These are phyloP conservation scores for Diogma glabrata DNA, from an alignment of 2,888 invertebrate species.

Conservation along the genomic window DNA sequence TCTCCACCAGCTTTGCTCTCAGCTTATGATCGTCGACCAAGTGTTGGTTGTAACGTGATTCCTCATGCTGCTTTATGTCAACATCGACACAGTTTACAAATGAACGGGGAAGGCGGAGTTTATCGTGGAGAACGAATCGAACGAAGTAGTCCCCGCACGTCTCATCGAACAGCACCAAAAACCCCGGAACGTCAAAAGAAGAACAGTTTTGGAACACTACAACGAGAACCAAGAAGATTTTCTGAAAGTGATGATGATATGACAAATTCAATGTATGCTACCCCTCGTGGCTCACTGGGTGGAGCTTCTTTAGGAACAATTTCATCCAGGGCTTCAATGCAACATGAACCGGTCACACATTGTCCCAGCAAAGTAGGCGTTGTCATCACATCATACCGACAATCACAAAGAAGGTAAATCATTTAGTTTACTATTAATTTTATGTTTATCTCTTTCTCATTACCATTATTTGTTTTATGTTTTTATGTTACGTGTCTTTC, in stretches of 20 bases:
- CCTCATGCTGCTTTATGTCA: conserved; percentile 22
- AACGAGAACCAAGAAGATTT: conserved; percentile 20
- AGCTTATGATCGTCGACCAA: conserved; percentile 20
- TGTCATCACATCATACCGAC: conserved; percentile 79
- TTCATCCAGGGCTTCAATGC: conserved; percentile 49
- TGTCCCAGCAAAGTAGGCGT: conserved; percentile 70
- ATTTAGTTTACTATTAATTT: neutral
- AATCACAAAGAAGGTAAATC: conserved; percentile 70
- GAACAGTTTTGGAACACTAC: conserved; percentile 20
- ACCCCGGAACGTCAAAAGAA: conserved; percentile 21
- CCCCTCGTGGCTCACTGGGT: conserved; percentile 22
- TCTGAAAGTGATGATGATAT: conserved; percentile 24
- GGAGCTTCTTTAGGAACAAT: conserved; percentile 26
- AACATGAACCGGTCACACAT: conserved; percentile 36
- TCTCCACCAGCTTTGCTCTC: conserved; percentile 17
- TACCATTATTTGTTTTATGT: too few species aligned
- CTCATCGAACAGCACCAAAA: conserved; percentile 18
- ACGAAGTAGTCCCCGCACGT: conserved; percentile 17
- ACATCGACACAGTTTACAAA: conserved; percentile 22
- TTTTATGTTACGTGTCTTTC: too few species aligned
- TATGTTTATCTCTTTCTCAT: conserved; percentile 1
- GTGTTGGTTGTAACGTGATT: conserved; percentile 21
- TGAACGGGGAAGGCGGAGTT: conserved; percentile 19
- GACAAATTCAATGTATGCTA: conserved; percentile 20
- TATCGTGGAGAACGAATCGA: conserved; percentile 15